Percentiles rank a stretch among this genome's conserved stretches.
These are phyloP conservation scores for Leiothrix lutea DNA, from an alignment of 2,113 vertebrate genomes.

Conservation along the genomic window DNA sequence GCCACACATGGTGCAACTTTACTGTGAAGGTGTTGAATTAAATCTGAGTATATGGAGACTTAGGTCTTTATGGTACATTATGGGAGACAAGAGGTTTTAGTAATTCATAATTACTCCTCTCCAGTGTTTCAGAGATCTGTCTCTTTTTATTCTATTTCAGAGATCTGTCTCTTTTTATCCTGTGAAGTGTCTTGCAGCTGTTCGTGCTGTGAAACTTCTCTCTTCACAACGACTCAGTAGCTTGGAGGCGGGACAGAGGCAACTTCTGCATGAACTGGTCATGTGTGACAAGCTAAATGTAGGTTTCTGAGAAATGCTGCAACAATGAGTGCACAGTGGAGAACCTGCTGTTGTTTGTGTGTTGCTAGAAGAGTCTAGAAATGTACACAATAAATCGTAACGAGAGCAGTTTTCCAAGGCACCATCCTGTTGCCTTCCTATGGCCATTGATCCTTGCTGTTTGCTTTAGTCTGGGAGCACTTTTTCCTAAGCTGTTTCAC, in stretches of 20 bases:
- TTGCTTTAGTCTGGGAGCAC: neutral
- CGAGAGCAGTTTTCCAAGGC: accelerated
- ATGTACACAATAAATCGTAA: accelerated
- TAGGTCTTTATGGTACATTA: accelerated
- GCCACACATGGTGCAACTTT: neutral
- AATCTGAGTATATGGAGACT: neutral
- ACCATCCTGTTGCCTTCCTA: neutral
- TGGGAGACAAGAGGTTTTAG: neutral
- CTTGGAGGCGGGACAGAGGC: neutral
- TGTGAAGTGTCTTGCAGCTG: neutral
- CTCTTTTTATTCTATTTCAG: neutral
- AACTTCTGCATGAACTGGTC: neutral
- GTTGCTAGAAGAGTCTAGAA: neutral
- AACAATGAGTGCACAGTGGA: neutral
- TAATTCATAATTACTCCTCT: neutral
- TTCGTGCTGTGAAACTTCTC: neutral
- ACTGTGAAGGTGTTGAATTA: neutral
- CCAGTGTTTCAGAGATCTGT: neutral
- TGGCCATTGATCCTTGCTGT: neutral
- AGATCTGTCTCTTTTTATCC: neutral
- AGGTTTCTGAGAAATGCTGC: neutral
- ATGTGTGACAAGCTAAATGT: neutral
- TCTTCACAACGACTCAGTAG: neutral
- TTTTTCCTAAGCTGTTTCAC: neutral
- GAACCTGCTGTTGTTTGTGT: neutral